Conservation (phyloP, 2,888 invertebrate species). For the Drosophila nr. perissopoda region DNA sequence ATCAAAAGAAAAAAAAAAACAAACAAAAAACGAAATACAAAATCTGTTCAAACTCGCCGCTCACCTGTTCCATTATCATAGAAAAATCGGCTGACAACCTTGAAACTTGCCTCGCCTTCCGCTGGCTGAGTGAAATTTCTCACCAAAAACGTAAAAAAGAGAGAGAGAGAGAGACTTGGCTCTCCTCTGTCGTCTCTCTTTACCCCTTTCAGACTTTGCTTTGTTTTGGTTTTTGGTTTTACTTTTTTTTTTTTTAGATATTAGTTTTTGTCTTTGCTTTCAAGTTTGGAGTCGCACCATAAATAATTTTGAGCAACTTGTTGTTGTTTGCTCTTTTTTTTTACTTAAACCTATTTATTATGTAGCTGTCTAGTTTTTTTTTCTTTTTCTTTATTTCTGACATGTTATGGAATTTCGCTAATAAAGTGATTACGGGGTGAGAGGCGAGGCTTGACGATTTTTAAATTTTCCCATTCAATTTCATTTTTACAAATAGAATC, state of each 20-base stretch:
- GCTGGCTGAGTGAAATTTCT: conserved; percentile 68
- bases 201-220: conserved; percentile 7
- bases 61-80: conserved; percentile 53
- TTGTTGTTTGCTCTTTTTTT: conserved; percentile 23
- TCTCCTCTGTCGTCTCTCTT: conserved; percentile 1
- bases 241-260: conserved; percentile 9
- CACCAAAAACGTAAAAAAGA: conserved; percentile 33
- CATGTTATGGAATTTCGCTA: conserved; percentile 61
- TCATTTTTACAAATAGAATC: not conserved
- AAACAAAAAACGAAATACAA: conserved; percentile 12
- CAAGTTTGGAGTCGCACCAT: conserved; percentile 67
- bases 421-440: conserved; percentile 51
- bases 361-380: conserved; percentile 44
- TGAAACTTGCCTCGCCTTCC: conserved; percentile 62
- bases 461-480: not conserved
- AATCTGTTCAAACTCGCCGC: conserved; percentile 36
- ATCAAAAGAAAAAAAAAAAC: conserved; percentile 7
- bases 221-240: conserved; percentile 42
- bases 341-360: conserved; percentile 54
- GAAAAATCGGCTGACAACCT: conserved; percentile 55
- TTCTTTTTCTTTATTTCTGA: conserved; percentile 1
- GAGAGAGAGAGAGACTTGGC: not conserved
- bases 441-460: not conserved
- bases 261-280: conserved; percentile 53
- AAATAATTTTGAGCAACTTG: conserved; percentile 61